Evolutionary conservation across 1,140 invertebrate genomes (phyloP), one percentile per base, ranked within the genome.

Genomic region (Pseudomyrmex dendroicus): DNA sequence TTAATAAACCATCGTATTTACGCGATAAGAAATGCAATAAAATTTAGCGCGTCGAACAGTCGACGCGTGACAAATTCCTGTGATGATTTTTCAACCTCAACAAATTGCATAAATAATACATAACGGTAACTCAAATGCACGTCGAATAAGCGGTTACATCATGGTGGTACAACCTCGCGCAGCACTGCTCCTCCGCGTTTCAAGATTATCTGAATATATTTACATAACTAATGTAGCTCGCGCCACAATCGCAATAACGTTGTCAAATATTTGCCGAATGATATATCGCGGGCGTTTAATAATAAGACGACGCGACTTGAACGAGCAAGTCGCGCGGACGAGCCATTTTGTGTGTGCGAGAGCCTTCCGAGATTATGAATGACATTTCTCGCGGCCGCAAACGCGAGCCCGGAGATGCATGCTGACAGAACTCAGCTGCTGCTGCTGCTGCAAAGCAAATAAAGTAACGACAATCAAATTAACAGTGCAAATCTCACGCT

Each of bases 401-500:
- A 35, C 35, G 35, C 35, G 35, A 2, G 44, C 46, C 46, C 46
- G 50, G 72, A 62, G 25, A 76, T 15, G 59, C 48, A 8, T 7
- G 35, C 35, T 17, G 15, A 46, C 5, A 52, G 22, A 61, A 61
- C 61, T 74, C 20, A 20, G 20, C 35, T 61, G 35, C 22, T 46
- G 20, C 13, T 20, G 20, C 20, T 20, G 20, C 20, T 20, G 20
- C 20, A 80, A 80, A 66, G 15, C 66, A 70, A 80, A 48, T 80
- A 80, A 72, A 80, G 54, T 59, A 72, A 72, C 66, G 66, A 80
- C 76, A 72, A 80, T 80, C 66, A 80, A 80, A 80, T 80, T 80
- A 80, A 80, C 54, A 59, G 44, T 68, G n/a, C 76, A 59, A 70
- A 70, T 80, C 76, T 70, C 54, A 80, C 76, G 76, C 76, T 70